Conservation (phyloP, 2,797 vertebrate species). For the Premnoplex brunnescens region DNA sequence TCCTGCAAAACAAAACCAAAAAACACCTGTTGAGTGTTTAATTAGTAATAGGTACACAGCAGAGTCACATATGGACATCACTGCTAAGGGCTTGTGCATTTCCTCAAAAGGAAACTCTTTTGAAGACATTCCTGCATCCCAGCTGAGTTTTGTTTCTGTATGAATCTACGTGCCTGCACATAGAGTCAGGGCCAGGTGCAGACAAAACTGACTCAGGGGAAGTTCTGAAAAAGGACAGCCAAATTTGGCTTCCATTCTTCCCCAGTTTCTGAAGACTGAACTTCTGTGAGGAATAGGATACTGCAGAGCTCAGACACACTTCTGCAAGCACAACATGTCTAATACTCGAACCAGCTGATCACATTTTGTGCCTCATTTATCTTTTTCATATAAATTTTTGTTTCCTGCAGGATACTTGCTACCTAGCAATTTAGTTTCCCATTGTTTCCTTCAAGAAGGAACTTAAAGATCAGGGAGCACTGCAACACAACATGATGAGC, state of each 20-base stretch:
- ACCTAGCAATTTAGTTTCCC: background rate
- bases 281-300: background rate
- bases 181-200: too few relatives aligned
- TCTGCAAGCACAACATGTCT: background rate
- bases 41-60: background rate
- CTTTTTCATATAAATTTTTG: background rate
- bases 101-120: background rate
- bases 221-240: background rate
- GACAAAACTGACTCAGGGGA: background rate
- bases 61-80: background rate
- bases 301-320: background rate
- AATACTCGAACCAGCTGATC: background rate
- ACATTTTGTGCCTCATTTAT: background rate
- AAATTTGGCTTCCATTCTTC: background rate
- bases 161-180: background rate
- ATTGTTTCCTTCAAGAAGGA: background rate
- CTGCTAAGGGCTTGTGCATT: background rate
- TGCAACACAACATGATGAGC: background rate
- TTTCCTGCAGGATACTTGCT: background rate
- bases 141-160: rapidly evolving
- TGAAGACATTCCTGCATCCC: background rate
- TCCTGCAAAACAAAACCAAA: conserved; percentile 82
- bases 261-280: background rate
- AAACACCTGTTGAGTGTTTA: background rate
- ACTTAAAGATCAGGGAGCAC: background rate